Evolutionary conservation across 2,113 vertebrate species (phyloP), one percentile per base, ranked within the genome.

Genomic region (Megaceryle maxima): DNA sequence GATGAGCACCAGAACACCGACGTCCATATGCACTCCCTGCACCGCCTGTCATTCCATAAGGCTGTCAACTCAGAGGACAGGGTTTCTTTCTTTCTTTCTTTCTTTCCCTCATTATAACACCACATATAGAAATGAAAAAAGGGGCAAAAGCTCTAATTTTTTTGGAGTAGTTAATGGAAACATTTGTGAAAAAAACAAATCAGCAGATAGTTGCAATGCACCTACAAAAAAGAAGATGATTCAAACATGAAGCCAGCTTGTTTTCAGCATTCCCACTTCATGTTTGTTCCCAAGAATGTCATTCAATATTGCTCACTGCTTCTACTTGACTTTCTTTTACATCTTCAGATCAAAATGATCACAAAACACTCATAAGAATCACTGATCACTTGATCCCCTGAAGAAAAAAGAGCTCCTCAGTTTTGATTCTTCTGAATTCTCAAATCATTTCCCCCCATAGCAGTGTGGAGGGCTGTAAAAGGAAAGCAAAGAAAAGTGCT

Each of bases 171-270:
- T 37, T 37, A 37, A 66, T 4, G 41, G 63, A 87, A 88, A 92
- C 33, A 33, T 51, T 82, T 44, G 12, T 33, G 56, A 81, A 88
- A 80, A 80, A 85, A 90, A 59, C 29, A 41, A 28, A 92, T 51
- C 29, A 3, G 60, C 66, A 77, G 66, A 92, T 8, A 96, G 60
- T 62, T 80, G 43, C 0, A 4, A 51, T 43, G 76, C n/a, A 82
- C 64, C 92, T 89, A 93, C 53, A 89, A 92, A 87, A 86, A 83
- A 88, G 83, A 67, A 50, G 83, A 82, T 69, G 63, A 95, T 94
- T 88, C 89, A 94, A 96, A 73, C 63, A 46, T 0, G 1, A 92
- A 93, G 57, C 62, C 67, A 60, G 51, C 48, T 79, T 92, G 77
- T 93, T 90, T 95, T 86, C 88, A 88, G 81, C 86, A 62, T 92